Conservation (phyloP, 1,140 invertebrate species). For the Helicoverpa zea region DNA sequence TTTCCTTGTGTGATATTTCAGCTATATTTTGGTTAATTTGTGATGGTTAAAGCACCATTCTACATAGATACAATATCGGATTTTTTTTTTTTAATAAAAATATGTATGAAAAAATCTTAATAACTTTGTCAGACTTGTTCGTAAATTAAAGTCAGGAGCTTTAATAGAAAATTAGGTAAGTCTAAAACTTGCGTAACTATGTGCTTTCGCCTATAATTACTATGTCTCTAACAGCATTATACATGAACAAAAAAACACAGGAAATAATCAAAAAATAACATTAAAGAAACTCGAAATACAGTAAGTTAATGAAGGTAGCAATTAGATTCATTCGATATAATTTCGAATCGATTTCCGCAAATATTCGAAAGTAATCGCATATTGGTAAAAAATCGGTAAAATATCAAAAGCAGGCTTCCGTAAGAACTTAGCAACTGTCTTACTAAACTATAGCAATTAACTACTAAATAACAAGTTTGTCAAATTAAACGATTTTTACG, state of each 20-base stretch:
- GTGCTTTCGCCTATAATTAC: background rate
- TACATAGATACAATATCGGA: no score
- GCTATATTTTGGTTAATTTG: background rate
- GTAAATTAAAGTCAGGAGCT: background rate
- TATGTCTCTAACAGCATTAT: background rate
- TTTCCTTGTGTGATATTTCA: background rate
- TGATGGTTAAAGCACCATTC: no score
- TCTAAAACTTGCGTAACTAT: background rate
- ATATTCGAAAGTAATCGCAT: conserved; percentile 3
- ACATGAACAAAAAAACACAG: conserved; percentile 29
- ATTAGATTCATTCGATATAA: background rate
- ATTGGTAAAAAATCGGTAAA: conserved; percentile 18
- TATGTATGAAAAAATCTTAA: background rate
- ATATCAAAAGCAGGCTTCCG: conserved; percentile 27
- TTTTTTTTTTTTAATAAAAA: no score
- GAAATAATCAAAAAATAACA: conserved; percentile 31
- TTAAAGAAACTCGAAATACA: background rate
- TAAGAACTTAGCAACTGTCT: background rate
- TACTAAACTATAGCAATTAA: conserved; percentile 19
- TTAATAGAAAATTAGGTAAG: background rate
- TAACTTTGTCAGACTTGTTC: background rate
- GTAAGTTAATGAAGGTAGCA: background rate
- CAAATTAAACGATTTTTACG: conserved; percentile 34
- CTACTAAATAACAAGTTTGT: conserved; percentile 33
- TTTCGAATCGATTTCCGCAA: conserved; percentile 34